Evolutionary conservation across 1,140 invertebrate species (phyloP).

Genomic region (Zophobas atratus): DNA sequence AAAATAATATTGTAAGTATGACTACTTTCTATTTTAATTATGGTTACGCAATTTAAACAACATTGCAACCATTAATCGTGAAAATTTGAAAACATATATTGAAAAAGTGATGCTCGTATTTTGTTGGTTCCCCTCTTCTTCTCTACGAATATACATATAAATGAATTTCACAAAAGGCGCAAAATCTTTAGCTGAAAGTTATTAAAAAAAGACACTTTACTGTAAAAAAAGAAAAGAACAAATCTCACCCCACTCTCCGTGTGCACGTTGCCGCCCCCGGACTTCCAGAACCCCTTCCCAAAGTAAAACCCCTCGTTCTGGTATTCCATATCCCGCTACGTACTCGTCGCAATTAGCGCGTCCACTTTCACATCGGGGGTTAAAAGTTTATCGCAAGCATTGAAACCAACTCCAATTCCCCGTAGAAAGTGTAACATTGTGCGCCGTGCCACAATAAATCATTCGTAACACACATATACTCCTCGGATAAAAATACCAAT

Average conservation of each 20-base stretch:
- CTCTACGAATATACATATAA: too few species aligned
- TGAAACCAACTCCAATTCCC: constrained; percentile 25
- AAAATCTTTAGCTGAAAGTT: too few species aligned
- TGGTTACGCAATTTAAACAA: too few species aligned
- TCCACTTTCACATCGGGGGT: constrained; percentile 16
- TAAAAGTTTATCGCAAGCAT: constrained; percentile 25
- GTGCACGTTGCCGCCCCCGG: constrained; percentile 41
- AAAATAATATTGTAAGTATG: too few species aligned
- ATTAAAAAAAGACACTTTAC: too few species aligned
- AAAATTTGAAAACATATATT: too few species aligned
- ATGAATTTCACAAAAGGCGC: too few species aligned
- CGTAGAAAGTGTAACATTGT: constrained; percentile 42
- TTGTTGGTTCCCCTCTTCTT: too few species aligned
- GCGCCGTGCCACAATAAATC: constrained; percentile 7
- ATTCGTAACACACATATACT: not conserved
- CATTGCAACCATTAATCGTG: too few species aligned
- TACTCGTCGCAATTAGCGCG: constrained; percentile 5
- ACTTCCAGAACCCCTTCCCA: constrained; percentile 48
- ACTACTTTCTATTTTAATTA: too few species aligned
- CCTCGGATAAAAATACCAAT: not conserved
- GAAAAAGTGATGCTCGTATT: too few species aligned
- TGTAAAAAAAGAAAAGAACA: not conserved
- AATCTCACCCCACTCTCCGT: constrained; percentile 54
- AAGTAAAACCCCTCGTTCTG: constrained; percentile 28
- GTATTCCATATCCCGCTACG: constrained; percentile 19